phyloP scores from a whole-genome alignment of 2,113 vertebrate species.

The Lepisosteus osseus region DNA sequence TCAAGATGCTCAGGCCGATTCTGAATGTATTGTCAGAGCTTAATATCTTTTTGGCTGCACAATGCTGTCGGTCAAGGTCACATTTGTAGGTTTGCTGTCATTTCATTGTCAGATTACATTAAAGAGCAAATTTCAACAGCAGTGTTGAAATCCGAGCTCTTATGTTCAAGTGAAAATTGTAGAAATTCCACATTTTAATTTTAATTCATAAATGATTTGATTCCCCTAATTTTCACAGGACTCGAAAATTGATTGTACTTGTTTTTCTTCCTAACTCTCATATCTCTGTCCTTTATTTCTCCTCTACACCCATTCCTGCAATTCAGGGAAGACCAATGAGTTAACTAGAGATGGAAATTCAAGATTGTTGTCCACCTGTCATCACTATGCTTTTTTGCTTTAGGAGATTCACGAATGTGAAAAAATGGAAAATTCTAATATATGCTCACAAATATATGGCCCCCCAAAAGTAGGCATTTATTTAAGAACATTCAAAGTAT shows the following conservation, averaged over 20 bases:
- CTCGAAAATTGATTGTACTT: neutral
- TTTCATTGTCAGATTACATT: constrained; percentile 64
- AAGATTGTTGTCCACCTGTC: too few species aligned
- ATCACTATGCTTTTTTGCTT: too few species aligned
- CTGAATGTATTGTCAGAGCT: constrained; percentile 44
- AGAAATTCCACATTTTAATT: constrained; percentile 17
- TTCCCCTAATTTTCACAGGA: constrained; percentile 22
- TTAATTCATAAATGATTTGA: constrained; percentile 25
- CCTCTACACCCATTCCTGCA: too few species aligned
- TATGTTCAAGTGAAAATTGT: constrained; percentile 67
- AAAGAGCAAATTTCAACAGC: constrained; percentile 45
- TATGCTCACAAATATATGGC: too few species aligned
- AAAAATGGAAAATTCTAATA: too few species aligned
- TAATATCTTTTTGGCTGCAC: constrained; percentile 54
- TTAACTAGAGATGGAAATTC: too few species aligned
- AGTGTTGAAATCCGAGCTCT: constrained; percentile 39
- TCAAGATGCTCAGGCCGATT: constrained; percentile 60
- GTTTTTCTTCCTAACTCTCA: neutral
- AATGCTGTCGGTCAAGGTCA: constrained; percentile 69
- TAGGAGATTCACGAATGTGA: too few species aligned
- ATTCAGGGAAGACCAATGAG: too few species aligned
- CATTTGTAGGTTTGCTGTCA: constrained; percentile 56
- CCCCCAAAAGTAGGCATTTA: too few species aligned
- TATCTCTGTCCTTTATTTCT: too few species aligned
- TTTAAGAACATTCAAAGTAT: too few species aligned